phyloP scores from a whole-genome alignment of 2,113 vertebrate species.

The Etheostoma cragini region DNA sequence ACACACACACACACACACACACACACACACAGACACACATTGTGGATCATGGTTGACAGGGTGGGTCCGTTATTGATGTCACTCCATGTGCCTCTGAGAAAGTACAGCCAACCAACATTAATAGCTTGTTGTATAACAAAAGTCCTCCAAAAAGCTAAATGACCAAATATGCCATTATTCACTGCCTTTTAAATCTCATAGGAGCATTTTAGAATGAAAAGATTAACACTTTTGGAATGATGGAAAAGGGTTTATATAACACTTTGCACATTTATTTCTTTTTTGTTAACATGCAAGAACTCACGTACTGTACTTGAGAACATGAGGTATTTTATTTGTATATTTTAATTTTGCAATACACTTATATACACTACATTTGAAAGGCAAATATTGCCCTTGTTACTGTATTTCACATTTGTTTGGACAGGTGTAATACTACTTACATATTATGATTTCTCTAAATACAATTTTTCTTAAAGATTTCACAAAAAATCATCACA shows the following conservation, averaged over 20 bases:
- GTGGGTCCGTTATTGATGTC: background rate
- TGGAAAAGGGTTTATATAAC: background rate
- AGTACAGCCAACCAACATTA: background rate
- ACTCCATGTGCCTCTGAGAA: background rate
- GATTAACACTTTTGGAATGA: background rate
- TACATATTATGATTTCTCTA: too few species aligned
- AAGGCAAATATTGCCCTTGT: too few species aligned
- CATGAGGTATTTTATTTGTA: too few species aligned
- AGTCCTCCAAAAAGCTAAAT: background rate
- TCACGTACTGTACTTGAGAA: too few species aligned
- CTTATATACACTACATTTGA: too few species aligned
- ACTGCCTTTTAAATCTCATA: background rate
- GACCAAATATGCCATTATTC: background rate
- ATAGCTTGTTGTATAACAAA: background rate
- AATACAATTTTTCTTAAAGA: too few species aligned
- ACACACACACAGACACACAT: too few species aligned
- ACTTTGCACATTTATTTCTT: background rate
- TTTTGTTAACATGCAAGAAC: background rate
- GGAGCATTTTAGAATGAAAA: background rate
- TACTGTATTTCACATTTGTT: too few species aligned
- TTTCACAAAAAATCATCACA: too few species aligned
- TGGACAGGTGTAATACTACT: too few species aligned
- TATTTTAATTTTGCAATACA: too few species aligned
- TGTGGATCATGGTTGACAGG: background rate
- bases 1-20: background rate